phyloP scores from a whole-genome alignment of 1,140 invertebrate genomes.

The Ostrea denselamellosa region DNA sequence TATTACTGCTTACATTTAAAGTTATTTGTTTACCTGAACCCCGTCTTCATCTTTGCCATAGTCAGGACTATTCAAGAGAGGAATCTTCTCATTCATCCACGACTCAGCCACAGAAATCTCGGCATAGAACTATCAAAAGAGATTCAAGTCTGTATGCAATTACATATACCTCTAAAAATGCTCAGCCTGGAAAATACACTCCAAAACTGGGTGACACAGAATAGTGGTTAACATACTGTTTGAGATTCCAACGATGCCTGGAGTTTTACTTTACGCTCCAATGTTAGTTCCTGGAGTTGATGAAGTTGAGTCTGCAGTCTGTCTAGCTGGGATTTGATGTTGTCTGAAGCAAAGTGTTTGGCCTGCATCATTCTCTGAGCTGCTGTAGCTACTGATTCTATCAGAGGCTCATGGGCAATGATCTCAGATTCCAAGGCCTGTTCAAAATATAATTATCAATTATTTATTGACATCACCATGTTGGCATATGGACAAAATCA shows the following conservation, averaged over 20 bases:
- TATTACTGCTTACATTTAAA: neutral
- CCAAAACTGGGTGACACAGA: neutral
- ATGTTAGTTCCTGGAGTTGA: slow-evolving; percentile 83
- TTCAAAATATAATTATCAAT: neutral
- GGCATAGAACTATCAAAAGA: slow-evolving; percentile 92
- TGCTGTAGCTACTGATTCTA: slow-evolving; percentile 91
- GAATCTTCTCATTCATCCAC: slow-evolving; percentile 99
- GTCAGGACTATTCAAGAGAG: slow-evolving; percentile 93
- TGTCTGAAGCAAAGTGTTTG: slow-evolving; percentile 94
- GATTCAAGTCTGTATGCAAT: slow-evolving; percentile 12
- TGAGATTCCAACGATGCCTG: slow-evolving; percentile 98
- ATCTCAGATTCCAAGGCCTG: slow-evolving; percentile 86
- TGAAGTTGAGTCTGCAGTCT: slow-evolving; percentile 92
- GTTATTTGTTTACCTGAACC: slow-evolving; percentile 80
- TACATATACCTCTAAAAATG: neutral
- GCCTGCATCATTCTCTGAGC: slow-evolving; percentile 94
- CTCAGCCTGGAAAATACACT: neutral
- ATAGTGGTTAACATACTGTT: slow-evolving; percentile 64
- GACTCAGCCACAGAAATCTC: slow-evolving; percentile 98
- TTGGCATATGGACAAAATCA: neutral
- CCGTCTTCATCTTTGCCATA: slow-evolving; percentile 99
- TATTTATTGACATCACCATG: neutral
- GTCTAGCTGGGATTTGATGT: slow-evolving; percentile 90
- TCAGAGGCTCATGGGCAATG: slow-evolving; percentile 95
- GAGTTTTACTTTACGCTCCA: slow-evolving; percentile 94